Conservation (phyloP, 2,888 invertebrate genomes). For the Aphrophora alni region DNA sequence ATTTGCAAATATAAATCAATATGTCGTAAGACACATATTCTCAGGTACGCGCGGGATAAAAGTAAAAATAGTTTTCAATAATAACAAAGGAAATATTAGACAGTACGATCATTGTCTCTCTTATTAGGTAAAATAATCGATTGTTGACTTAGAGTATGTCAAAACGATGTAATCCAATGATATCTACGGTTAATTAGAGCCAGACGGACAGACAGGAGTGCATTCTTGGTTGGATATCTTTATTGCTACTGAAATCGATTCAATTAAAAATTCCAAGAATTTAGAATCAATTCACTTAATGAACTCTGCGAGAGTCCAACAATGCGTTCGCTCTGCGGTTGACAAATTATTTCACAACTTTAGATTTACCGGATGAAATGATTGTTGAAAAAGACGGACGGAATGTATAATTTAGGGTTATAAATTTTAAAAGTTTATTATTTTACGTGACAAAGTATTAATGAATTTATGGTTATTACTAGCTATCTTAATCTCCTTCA, state of each 20-base stretch:
- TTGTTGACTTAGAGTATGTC: background rate
- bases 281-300: background rate
- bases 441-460: no score
- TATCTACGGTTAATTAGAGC: background rate
- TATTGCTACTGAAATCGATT: slow-evolving; percentile 1
- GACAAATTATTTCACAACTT: background rate
- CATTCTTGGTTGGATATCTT: background rate
- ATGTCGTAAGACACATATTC: background rate
- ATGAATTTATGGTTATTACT: no score
- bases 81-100: background rate
- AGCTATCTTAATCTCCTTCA: no score
- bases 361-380: no score
- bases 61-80: background rate
- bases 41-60: background rate
- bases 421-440: no score
- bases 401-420: no score
- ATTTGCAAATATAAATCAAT: background rate
- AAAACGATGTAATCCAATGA: background rate
- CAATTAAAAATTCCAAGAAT: slow-evolving; percentile 2
- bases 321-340: background rate
- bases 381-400: no score
- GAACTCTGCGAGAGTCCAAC: background rate
- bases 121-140: background rate
- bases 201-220: background rate
- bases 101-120: background rate